Conservation (phyloP, 2,888 invertebrate genomes). For the Spisula solida region DNA sequence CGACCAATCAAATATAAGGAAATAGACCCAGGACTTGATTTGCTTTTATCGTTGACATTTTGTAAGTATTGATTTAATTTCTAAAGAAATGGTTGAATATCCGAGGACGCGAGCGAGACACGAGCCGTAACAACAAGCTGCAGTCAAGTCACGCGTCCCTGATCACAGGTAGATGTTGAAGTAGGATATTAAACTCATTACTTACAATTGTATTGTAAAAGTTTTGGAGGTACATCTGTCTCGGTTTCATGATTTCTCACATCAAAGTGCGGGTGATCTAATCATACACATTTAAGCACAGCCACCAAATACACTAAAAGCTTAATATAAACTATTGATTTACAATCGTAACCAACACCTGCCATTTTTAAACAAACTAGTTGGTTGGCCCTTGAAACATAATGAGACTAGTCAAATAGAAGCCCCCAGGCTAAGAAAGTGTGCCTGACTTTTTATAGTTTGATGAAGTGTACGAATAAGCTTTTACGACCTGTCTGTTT, state of each 20-base stretch:
- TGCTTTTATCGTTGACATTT: constrained; percentile 58
- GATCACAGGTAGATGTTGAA: constrained; percentile 25
- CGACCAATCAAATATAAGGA: constrained; percentile 62
- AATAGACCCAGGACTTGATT: constrained; percentile 53
- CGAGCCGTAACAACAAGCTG: constrained; percentile 35
- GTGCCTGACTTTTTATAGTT: constrained; percentile 39
- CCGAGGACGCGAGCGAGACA: constrained; percentile 18
- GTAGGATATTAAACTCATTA: constrained; percentile 14
- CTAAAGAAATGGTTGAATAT: constrained; percentile 46
- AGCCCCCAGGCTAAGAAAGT: constrained; percentile 44
- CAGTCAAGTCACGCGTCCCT: constrained; percentile 32
- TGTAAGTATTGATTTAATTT: constrained; percentile 70
- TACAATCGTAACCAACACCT: constrained; percentile 51
- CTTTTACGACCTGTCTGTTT: constrained; percentile 35
- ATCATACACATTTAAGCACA: constrained; percentile 21
- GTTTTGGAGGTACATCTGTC: constrained; percentile 17
- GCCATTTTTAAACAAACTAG: constrained; percentile 43
- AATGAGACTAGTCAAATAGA: constrained; percentile 16
- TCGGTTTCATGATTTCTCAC: background rate
- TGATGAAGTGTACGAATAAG: constrained; percentile 5
- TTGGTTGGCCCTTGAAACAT: constrained; percentile 35
- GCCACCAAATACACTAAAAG: constrained; percentile 21
- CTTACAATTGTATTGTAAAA: constrained; percentile 18
- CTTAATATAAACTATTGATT: constrained; percentile 55
- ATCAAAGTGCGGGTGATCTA: constrained; percentile 11